Conservation (phyloP, 2,797 vertebrate species). For the Tympanoctomys barrerae region DNA sequence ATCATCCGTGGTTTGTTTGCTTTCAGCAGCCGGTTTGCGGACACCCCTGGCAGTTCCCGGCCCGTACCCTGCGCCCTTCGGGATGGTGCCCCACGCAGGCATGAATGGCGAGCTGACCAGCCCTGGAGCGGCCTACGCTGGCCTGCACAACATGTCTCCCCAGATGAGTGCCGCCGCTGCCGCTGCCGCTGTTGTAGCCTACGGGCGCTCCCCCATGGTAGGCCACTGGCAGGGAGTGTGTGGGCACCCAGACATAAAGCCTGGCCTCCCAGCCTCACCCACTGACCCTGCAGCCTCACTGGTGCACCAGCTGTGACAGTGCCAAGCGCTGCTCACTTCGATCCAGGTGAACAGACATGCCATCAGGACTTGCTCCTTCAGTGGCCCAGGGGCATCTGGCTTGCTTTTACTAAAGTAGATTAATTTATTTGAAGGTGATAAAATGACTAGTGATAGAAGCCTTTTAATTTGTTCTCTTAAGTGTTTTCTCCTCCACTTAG, state of each 20-base stretch:
- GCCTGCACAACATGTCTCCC: conserved; percentile 97
- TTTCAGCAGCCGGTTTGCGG: conserved; percentile 93
- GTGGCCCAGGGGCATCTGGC: conserved; percentile 28
- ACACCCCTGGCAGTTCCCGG: conserved; percentile 95
- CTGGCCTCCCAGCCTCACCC: not conserved
- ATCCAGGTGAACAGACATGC: not conserved
- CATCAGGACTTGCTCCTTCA: conserved; percentile 59
- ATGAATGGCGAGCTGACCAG: conserved; percentile 97
- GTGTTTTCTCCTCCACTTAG: not conserved
- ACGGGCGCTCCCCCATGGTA: conserved; percentile 97
- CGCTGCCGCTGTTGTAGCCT: conserved; percentile 94
- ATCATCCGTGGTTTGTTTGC: not conserved
- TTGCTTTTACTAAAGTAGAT: conserved; percentile 64
- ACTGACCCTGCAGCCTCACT: not conserved
- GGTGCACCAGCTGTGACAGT: not conserved
- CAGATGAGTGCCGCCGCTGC: conserved; percentile 96
- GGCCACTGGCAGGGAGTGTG: rapidly evolving
- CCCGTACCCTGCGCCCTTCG: conserved; percentile 94
- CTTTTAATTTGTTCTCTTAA: conserved; percentile 60
- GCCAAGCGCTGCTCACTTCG: no score
- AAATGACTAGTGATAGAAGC: conserved; percentile 63
- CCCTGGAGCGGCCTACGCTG: conserved; percentile 94
- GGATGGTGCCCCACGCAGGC: conserved; percentile 95
- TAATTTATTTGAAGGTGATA: conserved; percentile 44
- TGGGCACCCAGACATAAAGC: conserved; percentile 57